Evolutionary conservation across 2,113 vertebrate genomes (phyloP).

Genomic region (Ahaetulla prasina): DNA sequence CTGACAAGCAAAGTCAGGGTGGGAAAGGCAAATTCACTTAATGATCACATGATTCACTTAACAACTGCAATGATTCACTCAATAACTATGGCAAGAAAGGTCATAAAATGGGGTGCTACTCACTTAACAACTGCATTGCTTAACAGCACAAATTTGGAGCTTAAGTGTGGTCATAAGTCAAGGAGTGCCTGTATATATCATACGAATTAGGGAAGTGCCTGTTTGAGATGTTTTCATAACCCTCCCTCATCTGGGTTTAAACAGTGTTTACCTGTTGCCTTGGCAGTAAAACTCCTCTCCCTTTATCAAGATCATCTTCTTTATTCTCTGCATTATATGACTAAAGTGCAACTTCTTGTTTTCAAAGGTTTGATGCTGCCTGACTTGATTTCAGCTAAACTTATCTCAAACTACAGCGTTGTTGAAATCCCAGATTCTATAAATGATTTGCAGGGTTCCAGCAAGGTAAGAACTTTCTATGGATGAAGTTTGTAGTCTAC

Average conservation of each 20-base stretch:
- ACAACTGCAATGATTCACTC: not conserved
- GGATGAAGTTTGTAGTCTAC: not conserved
- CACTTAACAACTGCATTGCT: not conserved
- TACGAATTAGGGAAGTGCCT: not conserved
- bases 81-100: not conserved
- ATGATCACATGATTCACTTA: not conserved
- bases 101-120: not conserved
- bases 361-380: conserved; percentile 82
- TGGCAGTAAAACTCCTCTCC: not conserved
- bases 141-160: not conserved
- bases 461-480: conserved; percentile 71
- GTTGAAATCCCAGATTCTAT: conserved; percentile 76
- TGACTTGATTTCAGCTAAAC: conserved; percentile 78
- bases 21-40: not conserved
- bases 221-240: not conserved
- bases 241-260: not conserved
- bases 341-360: conserved; percentile 15
- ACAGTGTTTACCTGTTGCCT: not conserved
- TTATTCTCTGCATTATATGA: not conserved
- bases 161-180: not conserved
- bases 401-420: conserved; percentile 82
- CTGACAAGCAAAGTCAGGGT: not conserved
- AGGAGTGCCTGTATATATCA: not conserved
- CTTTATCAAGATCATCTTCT: not conserved
- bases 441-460: conserved; percentile 79